Percentiles rank a stretch among this genome's conserved stretches.
phyloP scores from a whole-genome alignment of 2,888 invertebrate genomes.

The Sturmia bella region DNA sequence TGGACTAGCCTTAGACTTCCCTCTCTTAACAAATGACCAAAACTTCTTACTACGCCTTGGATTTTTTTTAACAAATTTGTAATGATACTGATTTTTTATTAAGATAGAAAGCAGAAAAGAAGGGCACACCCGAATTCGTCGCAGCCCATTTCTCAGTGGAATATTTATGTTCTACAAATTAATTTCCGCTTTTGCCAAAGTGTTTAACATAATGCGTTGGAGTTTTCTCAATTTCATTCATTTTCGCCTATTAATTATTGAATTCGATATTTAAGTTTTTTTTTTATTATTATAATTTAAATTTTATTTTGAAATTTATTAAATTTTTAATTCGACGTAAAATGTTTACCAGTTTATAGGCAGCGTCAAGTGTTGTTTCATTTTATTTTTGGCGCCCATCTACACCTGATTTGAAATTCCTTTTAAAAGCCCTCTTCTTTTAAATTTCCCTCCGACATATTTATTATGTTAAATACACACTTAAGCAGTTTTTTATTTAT shows the following conservation, averaged over 20 bases:
- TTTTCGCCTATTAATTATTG: conserved; percentile 70
- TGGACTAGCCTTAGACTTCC: too few relatives aligned
- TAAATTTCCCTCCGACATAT: background rate
- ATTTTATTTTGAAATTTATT: conserved; percentile 51
- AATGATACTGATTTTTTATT: too few relatives aligned
- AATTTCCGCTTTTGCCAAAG: background rate
- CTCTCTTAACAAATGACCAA: too few relatives aligned
- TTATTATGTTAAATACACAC: conserved; percentile 33
- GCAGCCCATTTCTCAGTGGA: background rate
- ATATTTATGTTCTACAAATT: background rate
- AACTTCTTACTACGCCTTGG: too few relatives aligned
- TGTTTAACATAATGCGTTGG: conserved; percentile 19
- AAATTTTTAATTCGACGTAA: conserved; percentile 40
- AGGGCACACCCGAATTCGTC: background rate
- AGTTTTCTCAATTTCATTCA: conserved; percentile 32
- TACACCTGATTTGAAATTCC: conserved; percentile 53
- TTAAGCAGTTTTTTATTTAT: conserved; percentile 29
- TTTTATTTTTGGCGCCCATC: conserved; percentile 40
- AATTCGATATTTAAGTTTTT: conserved; percentile 78
- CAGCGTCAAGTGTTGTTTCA: background rate
- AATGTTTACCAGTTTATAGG: conserved; percentile 21
- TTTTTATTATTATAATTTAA: conserved; percentile 64
- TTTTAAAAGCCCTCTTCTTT: background rate
- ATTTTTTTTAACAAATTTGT: too few relatives aligned
- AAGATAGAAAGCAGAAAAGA: too few relatives aligned